These are phyloP conservation scores for Eubasilissa regina DNA, from an alignment of 1,140 invertebrate species.

Conservation along the genomic window DNA sequence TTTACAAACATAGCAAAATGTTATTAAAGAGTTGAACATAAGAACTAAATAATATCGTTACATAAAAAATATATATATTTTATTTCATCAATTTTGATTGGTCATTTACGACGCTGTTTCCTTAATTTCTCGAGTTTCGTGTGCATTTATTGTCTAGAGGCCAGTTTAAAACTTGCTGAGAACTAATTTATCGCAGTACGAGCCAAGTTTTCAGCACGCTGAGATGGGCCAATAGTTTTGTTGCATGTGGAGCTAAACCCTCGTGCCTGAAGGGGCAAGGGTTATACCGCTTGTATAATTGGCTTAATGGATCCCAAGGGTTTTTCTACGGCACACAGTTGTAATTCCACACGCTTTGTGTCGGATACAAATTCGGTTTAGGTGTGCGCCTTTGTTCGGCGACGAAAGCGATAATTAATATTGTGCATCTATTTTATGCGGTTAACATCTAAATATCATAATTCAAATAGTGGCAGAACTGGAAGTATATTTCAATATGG, in stretches of 20 bases:
- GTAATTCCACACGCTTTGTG: slow-evolving; percentile 50
- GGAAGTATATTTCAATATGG: no score
- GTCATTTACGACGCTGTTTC: no score
- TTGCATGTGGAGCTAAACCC: slow-evolving; percentile 50
- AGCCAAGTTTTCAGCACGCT: slow-evolving; percentile 42
- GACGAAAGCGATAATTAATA: slow-evolving; percentile 6
- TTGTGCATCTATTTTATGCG: background rate
- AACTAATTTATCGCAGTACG: slow-evolving; percentile 42
- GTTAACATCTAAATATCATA: no score
- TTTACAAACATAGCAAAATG: no score
- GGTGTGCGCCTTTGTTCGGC: slow-evolving; percentile 3
- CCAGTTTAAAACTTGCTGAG: slow-evolving; percentile 32
- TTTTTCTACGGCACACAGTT: slow-evolving; percentile 43
- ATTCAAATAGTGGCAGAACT: no score
- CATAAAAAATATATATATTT: no score
- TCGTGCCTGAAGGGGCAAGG: slow-evolving; percentile 45
- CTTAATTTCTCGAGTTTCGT: slow-evolving; percentile 22
- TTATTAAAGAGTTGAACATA: no score
- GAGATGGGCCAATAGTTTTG: slow-evolving; percentile 48
- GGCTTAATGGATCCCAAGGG: slow-evolving; percentile 58
- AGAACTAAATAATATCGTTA: no score
- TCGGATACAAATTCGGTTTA: slow-evolving; percentile 28
- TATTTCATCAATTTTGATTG: no score
- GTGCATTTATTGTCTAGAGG: slow-evolving; percentile 37
- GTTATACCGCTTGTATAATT: slow-evolving; percentile 55